Conservation (phyloP, 1,140 invertebrate genomes). For the Ostrea edulis region DNA sequence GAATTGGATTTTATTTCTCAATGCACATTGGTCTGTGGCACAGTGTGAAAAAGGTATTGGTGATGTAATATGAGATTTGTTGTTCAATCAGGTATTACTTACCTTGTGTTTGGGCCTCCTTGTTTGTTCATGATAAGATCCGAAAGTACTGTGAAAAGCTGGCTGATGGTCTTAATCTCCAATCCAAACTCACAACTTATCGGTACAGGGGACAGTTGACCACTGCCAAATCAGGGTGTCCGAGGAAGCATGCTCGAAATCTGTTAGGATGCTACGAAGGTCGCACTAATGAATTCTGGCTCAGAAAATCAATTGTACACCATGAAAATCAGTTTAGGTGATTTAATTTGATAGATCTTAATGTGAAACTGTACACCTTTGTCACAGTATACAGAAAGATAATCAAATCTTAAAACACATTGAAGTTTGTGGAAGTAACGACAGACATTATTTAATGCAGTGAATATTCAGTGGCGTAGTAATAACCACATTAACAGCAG, state of each 20-base stretch:
- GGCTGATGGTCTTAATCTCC: conserved; percentile 6
- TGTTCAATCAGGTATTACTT: neutral
- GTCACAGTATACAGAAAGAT: neutral
- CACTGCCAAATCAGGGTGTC: neutral
- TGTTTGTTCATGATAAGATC: conserved; percentile 26
- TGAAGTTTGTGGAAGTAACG: neutral
- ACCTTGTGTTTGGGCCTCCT: neutral
- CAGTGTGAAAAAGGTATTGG: neutral
- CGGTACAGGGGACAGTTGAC: neutral
- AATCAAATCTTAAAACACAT: neutral
- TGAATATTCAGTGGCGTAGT: neutral
- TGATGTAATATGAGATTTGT: conserved; percentile 3
- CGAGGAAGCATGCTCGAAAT: too few species aligned
- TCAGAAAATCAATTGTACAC: neutral
- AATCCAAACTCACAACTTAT: neutral
- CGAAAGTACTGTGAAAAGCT: conserved; percentile 5
- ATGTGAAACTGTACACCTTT: conserved; percentile 17
- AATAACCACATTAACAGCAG: neutral
- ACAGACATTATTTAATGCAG: neutral
- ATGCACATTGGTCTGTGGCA: neutral
- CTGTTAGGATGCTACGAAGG: too few species aligned
- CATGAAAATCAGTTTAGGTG: neutral
- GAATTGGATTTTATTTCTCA: neutral
- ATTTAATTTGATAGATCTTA: conserved; percentile 19
- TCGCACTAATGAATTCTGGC: neutral